Percentiles rank a stretch among this genome's conserved stretches.
Evolutionary conservation across 2,888 invertebrate genomes (phyloP).

Genomic region (Halictus quadricinctus): DNA sequence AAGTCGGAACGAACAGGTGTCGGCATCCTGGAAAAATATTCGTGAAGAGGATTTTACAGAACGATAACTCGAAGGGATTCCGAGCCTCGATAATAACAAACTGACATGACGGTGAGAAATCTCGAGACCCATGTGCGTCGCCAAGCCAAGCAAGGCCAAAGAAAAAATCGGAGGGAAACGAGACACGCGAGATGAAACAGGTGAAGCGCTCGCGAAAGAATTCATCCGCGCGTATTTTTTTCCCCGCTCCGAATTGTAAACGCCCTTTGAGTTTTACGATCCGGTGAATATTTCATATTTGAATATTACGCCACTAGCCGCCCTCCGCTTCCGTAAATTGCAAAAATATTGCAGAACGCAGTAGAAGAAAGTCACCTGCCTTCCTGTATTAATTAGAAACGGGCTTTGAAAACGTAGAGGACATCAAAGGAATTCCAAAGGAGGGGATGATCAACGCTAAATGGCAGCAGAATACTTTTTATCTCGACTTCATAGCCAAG

Average conservation of each 20-base stretch:
- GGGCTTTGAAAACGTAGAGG: neutral
- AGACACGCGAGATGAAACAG: conserved; percentile 14
- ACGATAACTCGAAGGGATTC: conserved; percentile 53
- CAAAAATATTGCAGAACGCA: neutral
- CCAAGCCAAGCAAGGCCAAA: no score
- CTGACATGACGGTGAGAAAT: conserved; percentile 16
- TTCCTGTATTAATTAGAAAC: neutral
- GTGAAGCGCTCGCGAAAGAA: neutral
- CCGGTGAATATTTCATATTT: conserved; percentile 5
- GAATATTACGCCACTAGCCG: neutral
- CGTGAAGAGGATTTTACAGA: conserved; percentile 56
- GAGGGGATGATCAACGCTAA: neutral
- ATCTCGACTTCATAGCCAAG: neutral
- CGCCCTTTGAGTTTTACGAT: conserved; percentile 9
- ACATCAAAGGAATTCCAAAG: neutral
- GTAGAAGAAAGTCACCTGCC: neutral
- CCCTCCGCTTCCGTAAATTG: neutral
- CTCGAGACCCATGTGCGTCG: neutral
- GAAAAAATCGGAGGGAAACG: neutral
- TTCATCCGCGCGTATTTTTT: neutral
- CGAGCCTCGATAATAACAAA: conserved; percentile 33
- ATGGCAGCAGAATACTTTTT: neutral
- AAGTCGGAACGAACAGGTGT: conserved; percentile 62
- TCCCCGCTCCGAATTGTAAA: neutral
- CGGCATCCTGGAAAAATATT: conserved; percentile 57